phyloP scores from a whole-genome alignment of 2,888 invertebrate species.

The Pecten maximus region DNA sequence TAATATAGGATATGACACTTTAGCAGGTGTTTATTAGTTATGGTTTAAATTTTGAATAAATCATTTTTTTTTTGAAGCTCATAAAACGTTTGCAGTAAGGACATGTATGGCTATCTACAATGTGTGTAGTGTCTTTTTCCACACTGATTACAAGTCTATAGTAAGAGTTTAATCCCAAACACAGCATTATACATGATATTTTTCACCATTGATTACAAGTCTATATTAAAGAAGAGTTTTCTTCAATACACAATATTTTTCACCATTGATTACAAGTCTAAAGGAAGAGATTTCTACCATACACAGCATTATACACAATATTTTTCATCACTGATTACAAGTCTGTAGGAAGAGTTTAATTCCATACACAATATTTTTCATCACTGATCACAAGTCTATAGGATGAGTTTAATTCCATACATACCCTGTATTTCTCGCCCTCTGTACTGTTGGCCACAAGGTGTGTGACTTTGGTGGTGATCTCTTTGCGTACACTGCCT shows the following conservation, averaged over 20 bases:
- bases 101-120: too few species aligned
- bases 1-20: too few species aligned
- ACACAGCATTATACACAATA: not conserved
- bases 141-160: too few species aligned
- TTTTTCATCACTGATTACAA: not conserved
- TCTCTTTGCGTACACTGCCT: constrained; percentile 95
- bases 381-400: not conserved
- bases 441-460: constrained; percentile 93
- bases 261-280: too few species aligned
- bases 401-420: constrained; percentile 46
- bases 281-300: not conserved
- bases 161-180: not conserved
- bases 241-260: not conserved
- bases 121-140: too few species aligned
- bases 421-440: constrained; percentile 92
- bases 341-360: not conserved
- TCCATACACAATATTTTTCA: not conserved
- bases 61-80: too few species aligned
- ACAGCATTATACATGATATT: not conserved
- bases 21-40: too few species aligned
- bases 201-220: not conserved
- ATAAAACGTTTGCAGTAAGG: too few species aligned
- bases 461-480: constrained; percentile 92
- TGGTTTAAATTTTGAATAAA: too few species aligned
- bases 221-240: not conserved